phyloP scores from a whole-genome alignment of 2,113 vertebrate species.

The Empidonax alnorum region DNA sequence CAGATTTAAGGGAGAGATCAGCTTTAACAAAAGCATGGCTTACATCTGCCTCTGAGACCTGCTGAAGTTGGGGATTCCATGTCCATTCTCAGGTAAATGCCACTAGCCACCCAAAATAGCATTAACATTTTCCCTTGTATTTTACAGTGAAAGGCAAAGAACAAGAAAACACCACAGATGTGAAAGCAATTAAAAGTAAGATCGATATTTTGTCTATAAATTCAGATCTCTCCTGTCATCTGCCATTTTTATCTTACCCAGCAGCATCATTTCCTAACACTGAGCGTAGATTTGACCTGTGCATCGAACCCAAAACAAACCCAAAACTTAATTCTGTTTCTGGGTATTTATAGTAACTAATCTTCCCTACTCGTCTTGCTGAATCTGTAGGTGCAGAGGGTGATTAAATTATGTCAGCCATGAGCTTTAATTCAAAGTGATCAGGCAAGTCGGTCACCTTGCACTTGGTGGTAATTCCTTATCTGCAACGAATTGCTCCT shows the following conservation, averaged over 20 bases:
- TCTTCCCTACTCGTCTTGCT: not conserved
- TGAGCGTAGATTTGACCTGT: not conserved
- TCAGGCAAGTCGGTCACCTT: not conserved
- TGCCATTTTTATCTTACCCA: not conserved
- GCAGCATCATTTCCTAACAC: not conserved
- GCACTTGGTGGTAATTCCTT: not conserved
- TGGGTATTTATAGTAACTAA: conserved; percentile 31
- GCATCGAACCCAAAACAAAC: not conserved
- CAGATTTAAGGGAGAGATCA: not conserved
- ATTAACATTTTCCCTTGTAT: conserved; percentile 48
- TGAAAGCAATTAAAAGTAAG: conserved; percentile 88
- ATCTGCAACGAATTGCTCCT: not conserved
- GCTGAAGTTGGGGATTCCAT: not conserved
- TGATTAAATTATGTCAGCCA: conserved; percentile 11
- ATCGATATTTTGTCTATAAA: not conserved
- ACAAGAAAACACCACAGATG: conserved; percentile 85
- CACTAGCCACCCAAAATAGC: not conserved
- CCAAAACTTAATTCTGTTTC: not conserved
- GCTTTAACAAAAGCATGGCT: not conserved
- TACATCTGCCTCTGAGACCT: not conserved
- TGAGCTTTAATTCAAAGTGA: not conserved
- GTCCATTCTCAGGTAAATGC: not conserved
- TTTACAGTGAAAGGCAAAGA: conserved; percentile 94
- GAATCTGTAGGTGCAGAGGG: not conserved
- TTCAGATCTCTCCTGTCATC: not conserved